Percentiles rank a stretch among this genome's conserved stretches.
phyloP scores from a whole-genome alignment of 2,888 invertebrate species.

The Timema cristinae region DNA sequence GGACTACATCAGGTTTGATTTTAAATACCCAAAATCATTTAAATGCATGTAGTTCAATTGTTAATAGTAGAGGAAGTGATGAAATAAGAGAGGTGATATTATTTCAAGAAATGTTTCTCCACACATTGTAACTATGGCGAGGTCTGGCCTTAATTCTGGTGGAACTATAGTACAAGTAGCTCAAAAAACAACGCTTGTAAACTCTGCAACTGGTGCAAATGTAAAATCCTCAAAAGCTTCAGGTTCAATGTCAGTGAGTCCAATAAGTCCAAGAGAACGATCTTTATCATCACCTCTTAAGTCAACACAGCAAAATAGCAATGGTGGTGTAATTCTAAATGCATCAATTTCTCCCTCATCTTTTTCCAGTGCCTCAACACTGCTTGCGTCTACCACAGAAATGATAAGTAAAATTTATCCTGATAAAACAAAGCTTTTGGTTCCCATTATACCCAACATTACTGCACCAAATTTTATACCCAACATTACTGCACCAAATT shows the following conservation, averaged over 20 bases:
- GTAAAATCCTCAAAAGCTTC: constrained; percentile 24
- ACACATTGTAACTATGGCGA: constrained; percentile 55
- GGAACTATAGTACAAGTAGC: constrained; percentile 56
- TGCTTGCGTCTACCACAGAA: constrained; percentile 37
- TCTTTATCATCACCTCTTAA: constrained; percentile 18
- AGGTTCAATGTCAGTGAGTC: constrained; percentile 16
- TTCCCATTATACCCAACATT: constrained; percentile 54
- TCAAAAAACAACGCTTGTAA: constrained; percentile 17
- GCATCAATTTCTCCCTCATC: constrained; percentile 13
- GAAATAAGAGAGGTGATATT: constrained; percentile 54
- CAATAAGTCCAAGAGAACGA: constrained; percentile 18
- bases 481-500: constrained; percentile 52
- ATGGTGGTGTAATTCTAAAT: constrained; percentile 9
- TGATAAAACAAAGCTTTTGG: constrained; percentile 53
- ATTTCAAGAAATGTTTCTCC: constrained; percentile 40
- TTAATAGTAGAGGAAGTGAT: constrained; percentile 18
- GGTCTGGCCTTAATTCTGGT: constrained; percentile 77
- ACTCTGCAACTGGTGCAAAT: constrained; percentile 12
- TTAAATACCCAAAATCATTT: constrained; percentile 15
- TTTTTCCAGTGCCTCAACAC: constrained; percentile 20
- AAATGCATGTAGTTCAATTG: constrained; percentile 12
- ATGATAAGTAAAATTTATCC: constrained; percentile 36
- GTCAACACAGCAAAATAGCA: constrained; percentile 19
- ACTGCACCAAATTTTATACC: constrained; percentile 54
- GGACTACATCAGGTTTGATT: constrained; percentile 18